These are phyloP conservation scores for Eristalis intricaria DNA, from an alignment of 2,888 invertebrate genomes.

Conservation along the genomic window DNA sequence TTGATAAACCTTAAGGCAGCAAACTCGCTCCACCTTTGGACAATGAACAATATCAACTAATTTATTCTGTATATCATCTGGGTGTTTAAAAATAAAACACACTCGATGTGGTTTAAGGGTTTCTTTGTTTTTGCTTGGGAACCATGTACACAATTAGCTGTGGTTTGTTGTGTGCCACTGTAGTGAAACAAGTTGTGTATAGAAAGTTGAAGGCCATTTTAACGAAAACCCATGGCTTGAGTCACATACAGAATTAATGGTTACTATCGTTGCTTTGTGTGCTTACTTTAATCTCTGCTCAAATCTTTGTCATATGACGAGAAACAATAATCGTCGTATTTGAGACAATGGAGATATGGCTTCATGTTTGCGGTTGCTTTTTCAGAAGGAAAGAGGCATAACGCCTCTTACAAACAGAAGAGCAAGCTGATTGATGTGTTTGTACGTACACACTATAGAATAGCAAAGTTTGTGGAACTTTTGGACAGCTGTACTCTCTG, in stretches of 20 bases:
- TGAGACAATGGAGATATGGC: background rate
- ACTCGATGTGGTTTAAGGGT: background rate
- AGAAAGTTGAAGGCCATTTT: constrained; percentile 69
- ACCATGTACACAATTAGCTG: constrained; percentile 54
- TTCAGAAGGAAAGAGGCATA: too few species aligned
- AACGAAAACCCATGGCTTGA: constrained; percentile 38
- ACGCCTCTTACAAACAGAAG: too few species aligned
- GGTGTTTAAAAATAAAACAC: too few species aligned
- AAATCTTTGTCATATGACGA: background rate
- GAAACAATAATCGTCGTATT: background rate
- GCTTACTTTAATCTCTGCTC: background rate
- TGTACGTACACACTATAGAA: too few species aligned
- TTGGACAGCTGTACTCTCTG: too few species aligned
- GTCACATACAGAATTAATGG: background rate
- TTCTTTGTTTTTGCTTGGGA: constrained; percentile 19
- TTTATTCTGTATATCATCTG: background rate
- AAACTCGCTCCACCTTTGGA: background rate
- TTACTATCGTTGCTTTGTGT: background rate
- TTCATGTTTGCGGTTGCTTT: too few species aligned
- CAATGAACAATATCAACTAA: background rate
- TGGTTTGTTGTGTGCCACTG: constrained; percentile 33
- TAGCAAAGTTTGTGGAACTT: too few species aligned
- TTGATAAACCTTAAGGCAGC: background rate
- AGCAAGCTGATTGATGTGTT: too few species aligned
- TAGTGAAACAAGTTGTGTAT: constrained; percentile 62